Percentiles rank a stretch among this genome's conserved stretches.
Evolutionary conservation across 2,888 invertebrate genomes (phyloP).

Genomic region (Lumbricus terrestris): DNA sequence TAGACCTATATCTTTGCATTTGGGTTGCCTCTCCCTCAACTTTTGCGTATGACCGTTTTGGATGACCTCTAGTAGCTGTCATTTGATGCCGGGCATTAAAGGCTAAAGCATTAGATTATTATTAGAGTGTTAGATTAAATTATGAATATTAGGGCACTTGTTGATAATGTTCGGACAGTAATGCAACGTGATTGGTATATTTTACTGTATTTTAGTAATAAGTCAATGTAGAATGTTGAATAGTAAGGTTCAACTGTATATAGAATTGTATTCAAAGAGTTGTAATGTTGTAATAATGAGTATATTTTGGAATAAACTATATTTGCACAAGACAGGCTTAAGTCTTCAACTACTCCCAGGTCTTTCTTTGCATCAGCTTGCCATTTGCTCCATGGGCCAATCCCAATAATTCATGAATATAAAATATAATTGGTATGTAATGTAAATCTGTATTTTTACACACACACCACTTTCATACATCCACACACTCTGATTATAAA

Average conservation of each 20-base stretch:
- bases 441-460: background rate
- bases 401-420: background rate
- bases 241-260: background rate
- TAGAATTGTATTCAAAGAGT: background rate
- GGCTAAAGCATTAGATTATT: too few species aligned
- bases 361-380: too few species aligned
- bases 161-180: too few species aligned
- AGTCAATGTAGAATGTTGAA: background rate
- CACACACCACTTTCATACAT: background rate
- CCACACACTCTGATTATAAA: conserved; percentile 3
- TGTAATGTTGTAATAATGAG: background rate
- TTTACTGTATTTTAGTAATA: background rate
- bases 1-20: too few species aligned
- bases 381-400: too few species aligned
- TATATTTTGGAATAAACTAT: background rate
- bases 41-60: too few species aligned
- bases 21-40: too few species aligned
- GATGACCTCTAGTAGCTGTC: too few species aligned
- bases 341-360: background rate
- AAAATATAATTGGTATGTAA: background rate
- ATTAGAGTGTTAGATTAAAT: conserved; percentile 3
- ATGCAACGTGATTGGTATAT: background rate
- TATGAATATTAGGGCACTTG: too few species aligned
- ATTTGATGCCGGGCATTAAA: too few species aligned
- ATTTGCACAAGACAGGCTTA: background rate